A percentile compares a stretch with the other conserved stretches of the same genome.
phyloP scores from a whole-genome alignment of 2,797 vertebrate species.

The Parauchenoglanis ngamensis region DNA sequence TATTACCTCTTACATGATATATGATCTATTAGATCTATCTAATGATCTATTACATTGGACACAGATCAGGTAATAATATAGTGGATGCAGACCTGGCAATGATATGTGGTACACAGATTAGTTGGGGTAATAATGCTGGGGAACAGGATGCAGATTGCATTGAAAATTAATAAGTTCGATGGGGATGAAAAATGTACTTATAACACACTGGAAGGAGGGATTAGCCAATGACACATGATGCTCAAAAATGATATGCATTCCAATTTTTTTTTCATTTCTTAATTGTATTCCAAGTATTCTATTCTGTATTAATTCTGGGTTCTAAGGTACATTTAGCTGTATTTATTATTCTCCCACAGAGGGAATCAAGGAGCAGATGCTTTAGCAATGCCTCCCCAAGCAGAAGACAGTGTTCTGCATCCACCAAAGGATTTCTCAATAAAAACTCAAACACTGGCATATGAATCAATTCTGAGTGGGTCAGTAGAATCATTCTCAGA shows the following conservation, averaged over 20 bases:
- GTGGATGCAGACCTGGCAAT: background rate
- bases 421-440: background rate
- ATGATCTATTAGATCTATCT: no score
- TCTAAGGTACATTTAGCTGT: background rate
- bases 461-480: conserved; percentile 3
- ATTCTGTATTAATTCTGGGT: background rate
- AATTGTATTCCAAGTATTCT: background rate
- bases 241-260: background rate
- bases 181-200: background rate
- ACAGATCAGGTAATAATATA: background rate
- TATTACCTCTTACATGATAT: background rate
- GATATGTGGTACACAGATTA: no score
- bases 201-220: background rate
- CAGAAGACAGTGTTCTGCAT: background rate
- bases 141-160: background rate
- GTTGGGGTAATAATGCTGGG: no score
- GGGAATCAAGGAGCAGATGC: background rate
- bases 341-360: background rate
- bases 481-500: conserved; percentile 26
- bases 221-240: background rate
- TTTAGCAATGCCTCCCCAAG: background rate
- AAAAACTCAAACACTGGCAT: background rate
- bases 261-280: background rate
- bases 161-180: background rate
- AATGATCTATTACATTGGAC: no score